Evolutionary conservation across 2,888 invertebrate genomes (phyloP).

Genomic region (Salticus scenicus): DNA sequence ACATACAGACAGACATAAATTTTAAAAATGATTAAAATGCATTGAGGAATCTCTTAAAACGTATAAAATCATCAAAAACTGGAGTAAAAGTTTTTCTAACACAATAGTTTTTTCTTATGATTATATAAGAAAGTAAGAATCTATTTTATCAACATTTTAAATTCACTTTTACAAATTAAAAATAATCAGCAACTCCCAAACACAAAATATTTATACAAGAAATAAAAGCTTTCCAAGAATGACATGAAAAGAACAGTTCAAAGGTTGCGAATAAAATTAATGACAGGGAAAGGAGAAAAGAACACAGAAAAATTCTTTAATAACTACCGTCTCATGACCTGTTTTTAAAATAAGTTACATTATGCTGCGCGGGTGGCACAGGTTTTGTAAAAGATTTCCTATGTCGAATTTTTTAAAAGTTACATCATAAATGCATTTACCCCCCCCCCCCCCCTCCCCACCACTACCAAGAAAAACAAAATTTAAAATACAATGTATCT

Average conservation of each 20-base stretch:
- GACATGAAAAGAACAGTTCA: background rate
- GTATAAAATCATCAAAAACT: too few relatives aligned
- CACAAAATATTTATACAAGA: background rate
- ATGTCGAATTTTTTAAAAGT: too few relatives aligned
- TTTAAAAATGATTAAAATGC: too few relatives aligned
- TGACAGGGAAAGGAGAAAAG: background rate
- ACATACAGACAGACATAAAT: too few relatives aligned
- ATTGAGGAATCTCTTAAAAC: too few relatives aligned
- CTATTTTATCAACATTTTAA: background rate
- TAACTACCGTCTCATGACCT: background rate
- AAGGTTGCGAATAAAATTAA: slow-evolving; percentile 2
- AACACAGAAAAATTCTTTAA: background rate
- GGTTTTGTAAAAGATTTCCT: background rate
- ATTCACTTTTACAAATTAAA: background rate
- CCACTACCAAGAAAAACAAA: too few relatives aligned
- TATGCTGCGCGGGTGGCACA: background rate
- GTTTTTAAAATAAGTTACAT: background rate
- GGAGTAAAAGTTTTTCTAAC: too few relatives aligned
- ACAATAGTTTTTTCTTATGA: too few relatives aligned
- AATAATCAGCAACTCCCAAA: background rate
- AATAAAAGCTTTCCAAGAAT: background rate
- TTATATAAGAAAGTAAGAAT: too few relatives aligned
- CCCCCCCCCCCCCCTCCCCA: too few relatives aligned
- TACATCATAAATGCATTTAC: too few relatives aligned
- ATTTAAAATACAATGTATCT: too few relatives aligned